These are phyloP conservation scores for Chrysopilus asiliformis DNA, from an alignment of 2,888 invertebrate genomes.

Conservation along the genomic window DNA sequence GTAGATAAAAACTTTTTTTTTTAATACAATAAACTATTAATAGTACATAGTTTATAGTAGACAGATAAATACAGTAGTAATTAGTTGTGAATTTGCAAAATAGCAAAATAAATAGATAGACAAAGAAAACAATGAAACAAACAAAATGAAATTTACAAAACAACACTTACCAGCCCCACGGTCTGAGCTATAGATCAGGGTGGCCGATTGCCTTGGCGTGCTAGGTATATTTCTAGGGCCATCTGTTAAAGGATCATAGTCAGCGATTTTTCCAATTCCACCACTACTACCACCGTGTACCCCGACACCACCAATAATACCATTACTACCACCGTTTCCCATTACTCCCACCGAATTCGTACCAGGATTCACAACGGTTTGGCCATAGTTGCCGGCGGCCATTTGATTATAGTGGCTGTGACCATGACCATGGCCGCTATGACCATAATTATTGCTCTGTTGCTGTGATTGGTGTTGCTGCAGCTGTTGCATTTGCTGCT, in stretches of 20 bases:
- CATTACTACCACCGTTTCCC: constrained; percentile 17
- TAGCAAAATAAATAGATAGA: too few relatives aligned
- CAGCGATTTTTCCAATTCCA: constrained; percentile 61
- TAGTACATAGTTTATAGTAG: too few relatives aligned
- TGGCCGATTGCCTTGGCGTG: constrained; percentile 64
- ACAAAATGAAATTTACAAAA: not conserved
- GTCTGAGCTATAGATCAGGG: constrained; percentile 73
- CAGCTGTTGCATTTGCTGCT: constrained; percentile 16
- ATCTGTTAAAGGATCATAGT: constrained; percentile 65
- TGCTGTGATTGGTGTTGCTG: constrained; percentile 13
- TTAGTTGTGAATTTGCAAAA: too few relatives aligned
- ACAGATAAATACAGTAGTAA: too few relatives aligned
- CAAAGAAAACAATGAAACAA: too few relatives aligned
- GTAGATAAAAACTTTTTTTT: too few relatives aligned
- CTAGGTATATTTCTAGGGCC: constrained; percentile 56
- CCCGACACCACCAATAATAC: constrained; percentile 17
- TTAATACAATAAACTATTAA: too few relatives aligned
- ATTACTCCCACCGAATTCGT: constrained; percentile 13
- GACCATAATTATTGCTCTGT: constrained; percentile 2
- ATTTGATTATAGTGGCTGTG: constrained; percentile 18
- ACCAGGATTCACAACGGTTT: constrained; percentile 6
- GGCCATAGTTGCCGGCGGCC: constrained; percentile 1
- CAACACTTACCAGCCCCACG: constrained; percentile 45
- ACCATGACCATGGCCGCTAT: constrained; percentile 4
- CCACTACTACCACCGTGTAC: constrained; percentile 15